phyloP scores from a whole-genome alignment of 2,888 invertebrate species.

The Rhaphigaster nebulosa region DNA sequence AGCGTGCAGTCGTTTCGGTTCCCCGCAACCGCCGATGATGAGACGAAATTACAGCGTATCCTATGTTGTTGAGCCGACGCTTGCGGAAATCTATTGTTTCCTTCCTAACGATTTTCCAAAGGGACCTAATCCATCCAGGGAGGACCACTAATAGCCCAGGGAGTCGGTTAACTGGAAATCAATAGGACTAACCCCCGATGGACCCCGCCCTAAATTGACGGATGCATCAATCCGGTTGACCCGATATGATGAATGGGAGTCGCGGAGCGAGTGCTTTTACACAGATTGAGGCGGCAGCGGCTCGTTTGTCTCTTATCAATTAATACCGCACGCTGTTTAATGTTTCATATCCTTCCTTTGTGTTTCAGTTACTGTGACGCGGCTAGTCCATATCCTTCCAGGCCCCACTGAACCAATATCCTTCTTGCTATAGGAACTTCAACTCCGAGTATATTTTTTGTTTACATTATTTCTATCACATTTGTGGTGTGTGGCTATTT shows the following conservation, averaged over 20 bases:
- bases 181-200: slow-evolving; percentile 47
- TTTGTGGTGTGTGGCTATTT: too few relatives aligned
- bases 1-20: background rate
- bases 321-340: background rate
- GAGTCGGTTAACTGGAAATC: slow-evolving; percentile 55
- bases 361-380: slow-evolving; percentile 25
- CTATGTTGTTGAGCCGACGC: background rate
- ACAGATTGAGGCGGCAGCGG: slow-evolving; percentile 40
- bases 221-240: slow-evolving; percentile 59
- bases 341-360: slow-evolving; percentile 49
- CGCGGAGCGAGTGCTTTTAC: slow-evolving; percentile 43
- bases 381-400: slow-evolving; percentile 11
- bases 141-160: slow-evolving; percentile 45
- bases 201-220: slow-evolving; percentile 52
- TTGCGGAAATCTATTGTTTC: slow-evolving; percentile 55
- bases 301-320: slow-evolving; percentile 56
- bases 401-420: background rate
- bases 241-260: slow-evolving; percentile 58
- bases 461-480: too few relatives aligned
- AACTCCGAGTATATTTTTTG: background rate
- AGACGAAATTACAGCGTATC: background rate
- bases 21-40: background rate
- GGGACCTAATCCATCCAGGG: slow-evolving; percentile 54
- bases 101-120: slow-evolving; percentile 56
- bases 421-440: background rate